These are phyloP conservation scores for Thunnus thynnus DNA, from an alignment of 2,113 vertebrate genomes.

Conservation along the genomic window DNA sequence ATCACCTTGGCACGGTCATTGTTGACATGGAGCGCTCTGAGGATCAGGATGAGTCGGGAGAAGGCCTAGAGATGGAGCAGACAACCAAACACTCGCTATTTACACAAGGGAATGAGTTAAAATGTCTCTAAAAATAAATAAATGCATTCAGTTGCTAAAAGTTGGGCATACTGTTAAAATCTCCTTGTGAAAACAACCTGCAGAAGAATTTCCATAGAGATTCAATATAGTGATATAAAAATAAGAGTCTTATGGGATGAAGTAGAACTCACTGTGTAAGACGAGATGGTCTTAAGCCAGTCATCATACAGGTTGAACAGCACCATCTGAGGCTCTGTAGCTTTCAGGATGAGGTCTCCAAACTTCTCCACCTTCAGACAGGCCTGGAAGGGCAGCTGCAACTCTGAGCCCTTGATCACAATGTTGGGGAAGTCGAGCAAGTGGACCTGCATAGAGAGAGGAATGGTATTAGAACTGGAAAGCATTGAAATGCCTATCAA, in stretches of 20 bases:
- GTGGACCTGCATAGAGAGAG: constrained; percentile 89
- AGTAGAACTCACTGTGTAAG: constrained; percentile 91
- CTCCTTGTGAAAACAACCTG: no score
- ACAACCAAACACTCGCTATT: constrained; percentile 24
- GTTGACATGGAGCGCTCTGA: constrained; percentile 96
- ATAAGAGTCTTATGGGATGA: no score
- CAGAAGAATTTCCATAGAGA: background rate
- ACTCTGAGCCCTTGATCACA: constrained; percentile 98
- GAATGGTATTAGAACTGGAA: background rate
- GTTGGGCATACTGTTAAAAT: background rate
- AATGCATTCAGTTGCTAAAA: background rate
- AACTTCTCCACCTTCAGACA: constrained; percentile 99
- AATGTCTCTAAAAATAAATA: background rate
- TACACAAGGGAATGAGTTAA: constrained; percentile 13
- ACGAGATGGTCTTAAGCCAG: constrained; percentile 99
- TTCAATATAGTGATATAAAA: no score
- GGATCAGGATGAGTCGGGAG: constrained; percentile 97
- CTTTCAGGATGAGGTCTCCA: constrained; percentile 98
- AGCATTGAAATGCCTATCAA: no score
- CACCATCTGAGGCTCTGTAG: constrained; percentile 99
- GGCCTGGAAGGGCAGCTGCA: constrained; percentile 99
- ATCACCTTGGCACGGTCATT: constrained; percentile 99
- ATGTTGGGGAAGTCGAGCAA: constrained; percentile 99
- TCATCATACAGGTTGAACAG: constrained; percentile 99
- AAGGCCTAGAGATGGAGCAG: constrained; percentile 89